Percentiles rank a stretch among this genome's conserved stretches.
Evolutionary conservation across 2,113 vertebrate species (phyloP).

Genomic region (Xenopus laevis): DNA sequence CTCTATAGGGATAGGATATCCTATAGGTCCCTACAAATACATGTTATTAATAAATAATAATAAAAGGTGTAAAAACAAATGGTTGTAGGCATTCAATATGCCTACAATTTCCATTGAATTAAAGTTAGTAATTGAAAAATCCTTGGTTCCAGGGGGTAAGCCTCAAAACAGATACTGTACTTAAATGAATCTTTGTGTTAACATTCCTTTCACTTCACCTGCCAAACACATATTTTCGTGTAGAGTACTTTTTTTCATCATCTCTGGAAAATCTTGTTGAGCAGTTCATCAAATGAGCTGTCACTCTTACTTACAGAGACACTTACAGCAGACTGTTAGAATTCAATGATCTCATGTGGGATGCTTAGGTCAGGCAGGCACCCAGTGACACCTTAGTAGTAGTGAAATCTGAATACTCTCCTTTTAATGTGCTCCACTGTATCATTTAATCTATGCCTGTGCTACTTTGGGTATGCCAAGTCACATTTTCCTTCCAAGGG

Average conservation of each 20-base stretch:
- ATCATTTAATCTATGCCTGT: conserved; percentile 1
- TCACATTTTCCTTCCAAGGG: conserved; percentile 19
- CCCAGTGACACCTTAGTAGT: conserved; percentile 32
- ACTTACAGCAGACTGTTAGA: conserved; percentile 39
- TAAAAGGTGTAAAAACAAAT: not conserved
- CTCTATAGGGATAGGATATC: too few species aligned
- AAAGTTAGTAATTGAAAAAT: not conserved
- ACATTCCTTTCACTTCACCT: conserved; percentile 42
- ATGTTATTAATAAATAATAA: too few species aligned
- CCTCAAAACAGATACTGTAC: not conserved
- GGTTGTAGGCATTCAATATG: not conserved
- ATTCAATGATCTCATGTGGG: conserved; percentile 38
- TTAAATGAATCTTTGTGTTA: conserved; percentile 12
- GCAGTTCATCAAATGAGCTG: conserved; percentile 34
- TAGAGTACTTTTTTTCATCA: conserved; percentile 17
- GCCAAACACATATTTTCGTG: conserved; percentile 24
- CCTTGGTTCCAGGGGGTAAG: conserved; percentile 7
- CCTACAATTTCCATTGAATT: not conserved
- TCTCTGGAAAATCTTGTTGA: conserved; percentile 35
- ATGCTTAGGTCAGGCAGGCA: conserved; percentile 27
- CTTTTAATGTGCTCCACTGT: conserved; percentile 41
- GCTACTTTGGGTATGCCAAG: conserved; percentile 11
- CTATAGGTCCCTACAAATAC: too few species aligned
- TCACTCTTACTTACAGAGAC: conserved; percentile 8
- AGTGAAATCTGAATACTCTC: conserved; percentile 35